Evolutionary conservation across 2,113 vertebrate genomes (phyloP).

Genomic region (Monopterus albus): DNA sequence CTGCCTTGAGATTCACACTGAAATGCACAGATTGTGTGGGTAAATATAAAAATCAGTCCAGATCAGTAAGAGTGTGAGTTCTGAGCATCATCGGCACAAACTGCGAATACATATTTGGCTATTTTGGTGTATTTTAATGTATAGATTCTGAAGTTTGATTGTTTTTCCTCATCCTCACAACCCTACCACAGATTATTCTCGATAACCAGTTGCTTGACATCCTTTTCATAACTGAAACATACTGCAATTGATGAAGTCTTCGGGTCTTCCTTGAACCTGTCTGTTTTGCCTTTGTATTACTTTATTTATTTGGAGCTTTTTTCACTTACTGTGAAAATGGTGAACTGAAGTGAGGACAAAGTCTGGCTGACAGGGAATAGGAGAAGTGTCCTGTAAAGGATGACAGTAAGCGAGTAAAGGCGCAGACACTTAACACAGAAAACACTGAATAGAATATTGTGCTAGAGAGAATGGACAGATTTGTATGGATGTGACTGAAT

Average conservation of each 20-base stretch:
- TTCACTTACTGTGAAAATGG: constrained; percentile 22
- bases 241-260: constrained; percentile 32
- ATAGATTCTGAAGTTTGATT: background rate
- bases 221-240: constrained; percentile 24
- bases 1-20: background rate
- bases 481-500: constrained; percentile 56
- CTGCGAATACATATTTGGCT: background rate
- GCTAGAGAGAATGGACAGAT: constrained; percentile 50
- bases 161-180: background rate
- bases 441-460: constrained; percentile 57
- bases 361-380: constrained; percentile 38
- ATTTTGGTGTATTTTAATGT: background rate
- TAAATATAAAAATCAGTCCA: background rate
- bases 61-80: background rate
- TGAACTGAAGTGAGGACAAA: constrained; percentile 33
- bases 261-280: constrained; percentile 20
- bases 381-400: constrained; percentile 48
- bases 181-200: background rate
- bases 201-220: constrained; percentile 18
- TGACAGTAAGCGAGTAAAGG: constrained; percentile 46
- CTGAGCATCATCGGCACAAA: background rate
- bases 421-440: constrained; percentile 46
- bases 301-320: constrained; percentile 30
- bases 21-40: background rate
- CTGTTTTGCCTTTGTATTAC: constrained; percentile 4